Conservation (phyloP, 2,113 vertebrate genomes). For the Amphiprion percula region DNA sequence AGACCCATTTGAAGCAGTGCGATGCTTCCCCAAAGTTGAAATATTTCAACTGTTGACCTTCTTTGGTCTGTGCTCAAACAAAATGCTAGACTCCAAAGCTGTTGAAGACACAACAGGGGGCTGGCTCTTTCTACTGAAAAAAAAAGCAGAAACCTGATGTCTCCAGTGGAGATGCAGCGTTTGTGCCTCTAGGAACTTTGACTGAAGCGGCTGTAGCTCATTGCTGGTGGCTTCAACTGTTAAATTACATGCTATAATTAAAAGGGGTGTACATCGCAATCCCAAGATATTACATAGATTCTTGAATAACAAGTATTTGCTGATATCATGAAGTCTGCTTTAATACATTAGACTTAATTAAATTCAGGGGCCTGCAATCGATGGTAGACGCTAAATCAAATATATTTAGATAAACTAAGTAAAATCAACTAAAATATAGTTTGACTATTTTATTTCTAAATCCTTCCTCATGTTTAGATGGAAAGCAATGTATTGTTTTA, state of each 20-base stretch:
- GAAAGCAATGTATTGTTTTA: no score
- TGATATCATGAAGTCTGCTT: no score
- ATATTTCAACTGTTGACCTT: conserved; percentile 47
- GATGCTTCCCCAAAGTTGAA: conserved; percentile 36
- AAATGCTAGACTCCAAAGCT: conserved; percentile 36
- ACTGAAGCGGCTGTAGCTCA: conserved; percentile 28
- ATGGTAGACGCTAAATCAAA: no score
- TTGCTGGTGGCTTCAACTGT: conserved; percentile 9
- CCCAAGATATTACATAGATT: no score
- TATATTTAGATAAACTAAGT: no score
- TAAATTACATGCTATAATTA: conserved; percentile 19
- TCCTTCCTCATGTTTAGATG: no score
- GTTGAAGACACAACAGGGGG: conserved; percentile 20
- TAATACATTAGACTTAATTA: no score
- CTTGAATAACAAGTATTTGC: no score
- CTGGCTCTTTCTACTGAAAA: background rate
- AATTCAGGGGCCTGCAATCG: no score
- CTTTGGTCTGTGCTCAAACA: conserved; percentile 33
- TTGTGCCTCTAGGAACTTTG: conserved; percentile 20
- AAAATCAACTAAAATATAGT: no score
- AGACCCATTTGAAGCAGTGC: conserved; percentile 24
- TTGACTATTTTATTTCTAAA: no score
- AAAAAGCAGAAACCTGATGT: conserved; percentile 24
- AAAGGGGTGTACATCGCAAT: no score
- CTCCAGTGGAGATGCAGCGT: conserved; percentile 30